A percentile compares a stretch with the other conserved stretches of the same genome.
Conservation (phyloP, 1,140 invertebrate genomes). For the Anthonomus grandis region DNA sequence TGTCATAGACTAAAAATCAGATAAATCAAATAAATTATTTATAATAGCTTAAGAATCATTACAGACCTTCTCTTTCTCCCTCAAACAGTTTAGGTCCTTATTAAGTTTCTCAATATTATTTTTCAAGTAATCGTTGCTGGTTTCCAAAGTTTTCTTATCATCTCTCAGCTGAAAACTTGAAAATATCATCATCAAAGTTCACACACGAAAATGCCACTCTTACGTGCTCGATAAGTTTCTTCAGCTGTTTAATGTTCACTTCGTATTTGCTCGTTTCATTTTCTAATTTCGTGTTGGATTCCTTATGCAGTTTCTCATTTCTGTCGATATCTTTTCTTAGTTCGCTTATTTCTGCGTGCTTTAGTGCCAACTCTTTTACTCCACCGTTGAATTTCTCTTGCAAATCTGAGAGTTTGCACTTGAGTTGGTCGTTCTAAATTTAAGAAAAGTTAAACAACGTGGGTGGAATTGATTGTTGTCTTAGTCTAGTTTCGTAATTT, state of each 20-base stretch:
- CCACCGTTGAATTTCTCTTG: neutral
- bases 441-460: slow-evolving; percentile 5
- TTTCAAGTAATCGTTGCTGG: slow-evolving; percentile 28
- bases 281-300: slow-evolving; percentile 20
- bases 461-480: neutral
- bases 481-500: too few species aligned
- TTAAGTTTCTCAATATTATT: slow-evolving; percentile 32
- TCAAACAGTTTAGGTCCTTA: too few species aligned
- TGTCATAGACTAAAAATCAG: too few species aligned
- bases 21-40: too few species aligned
- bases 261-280: slow-evolving; percentile 21
- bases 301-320: slow-evolving; percentile 9
- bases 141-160: slow-evolving; percentile 24
- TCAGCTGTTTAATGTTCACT: slow-evolving; percentile 25
- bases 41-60: too few species aligned
- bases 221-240: slow-evolving; percentile 30
- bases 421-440: slow-evolving; percentile 12
- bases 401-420: slow-evolving; percentile 1
- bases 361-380: slow-evolving; percentile 12
- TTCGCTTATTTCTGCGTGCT: slow-evolving; percentile 13
- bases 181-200: too few species aligned
- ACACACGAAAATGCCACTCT: neutral
- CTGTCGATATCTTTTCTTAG: slow-evolving; percentile 9
- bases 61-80: too few species aligned
- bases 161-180: slow-evolving; percentile 31